phyloP scores from a whole-genome alignment of 2,113 vertebrate genomes.

The Salvator merianae region DNA sequence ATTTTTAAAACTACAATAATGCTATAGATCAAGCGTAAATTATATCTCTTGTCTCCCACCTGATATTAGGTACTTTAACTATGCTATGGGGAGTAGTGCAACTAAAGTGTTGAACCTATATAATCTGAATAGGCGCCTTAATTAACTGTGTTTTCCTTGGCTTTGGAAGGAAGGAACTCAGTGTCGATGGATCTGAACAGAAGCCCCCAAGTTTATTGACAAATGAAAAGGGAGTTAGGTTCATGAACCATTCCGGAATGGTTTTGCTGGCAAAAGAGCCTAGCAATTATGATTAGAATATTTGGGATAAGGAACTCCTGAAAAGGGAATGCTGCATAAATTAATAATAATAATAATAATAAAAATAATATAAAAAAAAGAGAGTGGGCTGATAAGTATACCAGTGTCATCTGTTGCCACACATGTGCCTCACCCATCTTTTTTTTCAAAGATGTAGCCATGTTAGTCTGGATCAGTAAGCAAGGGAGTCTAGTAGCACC shows the following conservation, averaged over 20 bases:
- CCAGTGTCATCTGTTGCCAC: not conserved
- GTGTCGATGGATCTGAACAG: constrained; percentile 45
- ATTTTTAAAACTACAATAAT: constrained; percentile 53
- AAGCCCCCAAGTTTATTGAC: constrained; percentile 50
- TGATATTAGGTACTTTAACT: constrained; percentile 45
- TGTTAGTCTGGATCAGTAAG: too few relatives aligned
- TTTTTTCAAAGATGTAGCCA: too few relatives aligned
- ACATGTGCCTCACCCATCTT: not conserved
- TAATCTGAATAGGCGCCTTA: constrained; percentile 60
- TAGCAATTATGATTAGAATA: constrained; percentile 42
- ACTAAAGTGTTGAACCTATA: constrained; percentile 32
- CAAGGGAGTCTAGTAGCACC: too few relatives aligned
- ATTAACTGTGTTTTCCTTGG: constrained; percentile 63
- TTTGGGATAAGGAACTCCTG: not conserved
- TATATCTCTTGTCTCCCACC: constrained; percentile 28
- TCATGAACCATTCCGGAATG: constrained; percentile 30
- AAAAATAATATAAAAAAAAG: too few relatives aligned
- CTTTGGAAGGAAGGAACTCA: constrained; percentile 34
- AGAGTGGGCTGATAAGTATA: not conserved
- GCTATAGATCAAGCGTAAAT: constrained; percentile 45
- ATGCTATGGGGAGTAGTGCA: constrained; percentile 35
- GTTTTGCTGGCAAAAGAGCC: constrained; percentile 27
- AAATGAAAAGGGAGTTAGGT: constrained; percentile 1
- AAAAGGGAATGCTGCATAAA: not conserved
- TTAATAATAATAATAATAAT: too few relatives aligned